Percentiles rank a stretch among this genome's conserved stretches.
Conservation (phyloP, 2,888 invertebrate genomes). For the Spilarctia lutea region DNA sequence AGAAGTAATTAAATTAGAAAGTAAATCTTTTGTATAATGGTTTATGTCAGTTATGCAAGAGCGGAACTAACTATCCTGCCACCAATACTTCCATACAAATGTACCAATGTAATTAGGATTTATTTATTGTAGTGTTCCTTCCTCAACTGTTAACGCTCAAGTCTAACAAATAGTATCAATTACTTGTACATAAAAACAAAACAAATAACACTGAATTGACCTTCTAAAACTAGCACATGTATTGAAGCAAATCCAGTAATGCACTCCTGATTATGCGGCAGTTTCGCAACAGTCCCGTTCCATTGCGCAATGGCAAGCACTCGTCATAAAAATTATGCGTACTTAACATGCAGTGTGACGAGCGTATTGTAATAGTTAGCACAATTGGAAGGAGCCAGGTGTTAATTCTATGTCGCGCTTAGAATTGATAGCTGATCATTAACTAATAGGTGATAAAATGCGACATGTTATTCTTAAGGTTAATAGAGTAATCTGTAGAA, state of each 20-base stretch:
- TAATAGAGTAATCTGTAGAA: not conserved
- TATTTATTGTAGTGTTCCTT: not conserved
- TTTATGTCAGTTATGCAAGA: not conserved
- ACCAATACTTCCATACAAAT: not conserved
- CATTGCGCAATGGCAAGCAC: conserved; percentile 62
- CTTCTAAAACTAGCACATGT: conserved; percentile 31
- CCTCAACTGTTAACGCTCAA: not conserved
- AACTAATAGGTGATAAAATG: conserved; percentile 23
- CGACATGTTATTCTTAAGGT: conserved; percentile 8
- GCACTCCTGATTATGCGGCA: conserved; percentile 31
- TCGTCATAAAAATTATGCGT: conserved; percentile 56
- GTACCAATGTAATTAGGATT: not conserved
- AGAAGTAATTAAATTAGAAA: not conserved
- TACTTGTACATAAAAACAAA: not conserved
- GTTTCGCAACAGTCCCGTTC: conserved; percentile 40
- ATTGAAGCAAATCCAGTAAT: conserved; percentile 25
- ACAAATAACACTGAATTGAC: not conserved
- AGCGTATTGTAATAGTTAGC: conserved; percentile 64
- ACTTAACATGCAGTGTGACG: conserved; percentile 72
- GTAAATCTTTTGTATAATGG: not conserved
- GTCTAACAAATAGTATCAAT: not conserved
- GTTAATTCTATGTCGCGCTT: conserved; percentile 50
- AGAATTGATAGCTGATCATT: conserved; percentile 21
- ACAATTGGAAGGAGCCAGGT: conserved; percentile 52
- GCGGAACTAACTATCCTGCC: not conserved